A percentile compares a stretch with the other conserved stretches of the same genome.
These are phyloP conservation scores for Odontomyia ornata DNA, from an alignment of 2,888 invertebrate species.

Conservation along the genomic window DNA sequence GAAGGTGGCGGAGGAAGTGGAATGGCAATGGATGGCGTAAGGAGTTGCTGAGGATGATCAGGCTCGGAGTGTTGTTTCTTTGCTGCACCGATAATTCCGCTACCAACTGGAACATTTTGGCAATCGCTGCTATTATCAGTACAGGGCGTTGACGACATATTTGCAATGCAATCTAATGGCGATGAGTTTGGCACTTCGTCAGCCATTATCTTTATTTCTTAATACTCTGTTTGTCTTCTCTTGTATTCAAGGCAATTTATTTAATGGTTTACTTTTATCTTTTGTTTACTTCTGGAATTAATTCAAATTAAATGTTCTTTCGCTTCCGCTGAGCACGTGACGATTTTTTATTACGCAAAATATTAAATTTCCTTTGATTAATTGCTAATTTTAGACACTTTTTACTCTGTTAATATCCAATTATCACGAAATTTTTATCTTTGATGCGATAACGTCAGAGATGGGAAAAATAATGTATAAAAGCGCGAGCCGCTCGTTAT, in stretches of 20 bases:
- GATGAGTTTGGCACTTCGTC: not conserved
- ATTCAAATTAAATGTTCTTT: not conserved
- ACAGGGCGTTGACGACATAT: not conserved
- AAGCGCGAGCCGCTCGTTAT: not conserved
- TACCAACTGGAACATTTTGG: not conserved
- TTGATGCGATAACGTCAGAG: not conserved
- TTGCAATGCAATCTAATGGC: slow-evolving; percentile 25
- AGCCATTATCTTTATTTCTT: slow-evolving; percentile 34
- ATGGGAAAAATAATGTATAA: slow-evolving; percentile 6
- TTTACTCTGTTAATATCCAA: not conserved
- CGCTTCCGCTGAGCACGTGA: not conserved
- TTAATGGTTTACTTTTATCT: slow-evolving; percentile 11
- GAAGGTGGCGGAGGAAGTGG: slow-evolving; percentile 30
- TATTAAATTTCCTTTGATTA: not conserved
- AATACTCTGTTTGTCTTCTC: slow-evolving; percentile 12
- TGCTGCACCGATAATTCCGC: not conserved
- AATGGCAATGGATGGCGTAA: slow-evolving; percentile 19
- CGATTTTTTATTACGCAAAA: not conserved
- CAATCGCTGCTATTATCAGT: not conserved
- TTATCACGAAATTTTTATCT: not conserved
- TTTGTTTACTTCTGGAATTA: not conserved
- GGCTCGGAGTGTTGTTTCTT: slow-evolving; percentile 12
- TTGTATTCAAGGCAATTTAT: slow-evolving; percentile 25
- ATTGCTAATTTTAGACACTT: not conserved
- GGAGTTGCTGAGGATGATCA: slow-evolving; percentile 35